Conservation (phyloP, 2,113 vertebrate genomes). For the Hassar affinis region DNA sequence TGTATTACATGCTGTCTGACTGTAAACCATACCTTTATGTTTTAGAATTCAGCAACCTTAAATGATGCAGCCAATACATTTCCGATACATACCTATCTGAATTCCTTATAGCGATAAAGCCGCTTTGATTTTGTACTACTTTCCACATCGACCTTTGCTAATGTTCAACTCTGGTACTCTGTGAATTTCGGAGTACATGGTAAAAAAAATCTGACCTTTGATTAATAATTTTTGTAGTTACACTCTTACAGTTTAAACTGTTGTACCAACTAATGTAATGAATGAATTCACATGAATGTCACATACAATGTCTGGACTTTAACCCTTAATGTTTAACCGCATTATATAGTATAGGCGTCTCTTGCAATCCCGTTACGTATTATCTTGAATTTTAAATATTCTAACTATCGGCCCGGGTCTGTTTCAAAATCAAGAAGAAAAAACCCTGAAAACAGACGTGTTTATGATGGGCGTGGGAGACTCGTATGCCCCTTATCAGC, state of each 20-base stretch:
- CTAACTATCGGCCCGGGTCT: background rate
- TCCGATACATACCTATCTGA: background rate
- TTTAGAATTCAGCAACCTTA: conserved; percentile 53
- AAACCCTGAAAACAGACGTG: conserved; percentile 19
- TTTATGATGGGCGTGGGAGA: conserved; percentile 35
- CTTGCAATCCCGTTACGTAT: background rate
- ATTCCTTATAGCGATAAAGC: conserved; percentile 11
- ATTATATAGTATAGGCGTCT: background rate
- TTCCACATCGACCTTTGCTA: conserved; percentile 19
- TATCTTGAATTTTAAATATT: background rate
- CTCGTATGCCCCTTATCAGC: conserved; percentile 40
- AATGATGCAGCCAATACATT: conserved; percentile 12
- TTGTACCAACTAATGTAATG: background rate
- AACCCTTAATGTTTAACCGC: background rate
- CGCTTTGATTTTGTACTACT: background rate
- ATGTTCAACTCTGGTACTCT: conserved; percentile 21
- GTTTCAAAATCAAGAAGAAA: background rate
- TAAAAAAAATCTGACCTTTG: background rate
- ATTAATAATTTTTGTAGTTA: conserved; percentile 15
- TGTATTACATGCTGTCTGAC: conserved; percentile 56
- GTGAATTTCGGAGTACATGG: background rate
- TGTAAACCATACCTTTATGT: conserved; percentile 50
- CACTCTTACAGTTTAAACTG: background rate
- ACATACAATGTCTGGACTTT: background rate
- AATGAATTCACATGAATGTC: background rate